Evolutionary conservation across 2,888 invertebrate genomes (phyloP), one percentile per base, ranked within the genome.

Genomic region (Acleris literana): DNA sequence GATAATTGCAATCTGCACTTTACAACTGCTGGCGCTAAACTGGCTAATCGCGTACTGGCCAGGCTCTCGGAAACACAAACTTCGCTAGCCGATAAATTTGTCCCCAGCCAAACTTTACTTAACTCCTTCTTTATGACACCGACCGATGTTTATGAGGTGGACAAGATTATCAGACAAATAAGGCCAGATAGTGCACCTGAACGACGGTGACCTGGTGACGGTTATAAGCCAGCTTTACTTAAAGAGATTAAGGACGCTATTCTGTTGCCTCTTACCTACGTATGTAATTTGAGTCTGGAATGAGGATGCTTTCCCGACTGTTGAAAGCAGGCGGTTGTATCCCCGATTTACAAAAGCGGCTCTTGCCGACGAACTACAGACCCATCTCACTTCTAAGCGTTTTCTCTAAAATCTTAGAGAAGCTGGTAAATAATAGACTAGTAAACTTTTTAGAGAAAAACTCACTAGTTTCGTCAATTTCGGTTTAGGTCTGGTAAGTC

Each of bases 141-240:
- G 6, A 39, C 18, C 6, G 55, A 55, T 9, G 43, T 20, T 20
- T n/a, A 43, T 11, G 55, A 55, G 43, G 55, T 55, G 18, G n/a
- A 11, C 11, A 20, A 33, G 16, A n/a, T 55, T 6, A 55, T 55
- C 17, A 39, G 17, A 11, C 16, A 16, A 2, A 16, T 55, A 18
- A 33, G 43, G n/a, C 13, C 43, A 3, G 33, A 33, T 43, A 55
- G 55, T 20, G 55, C 55, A 7, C 43, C 55, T 43, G 55, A 43
- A 20, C 20, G 11, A n/a, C n/a, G n/a, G n/a, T n/a, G n/a, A n/a
- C n/a, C n/a, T n/a, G n/a, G n/a, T 9, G 55, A 55, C 22, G 55
- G 55, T 51, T 44, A 2, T 44, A 44, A 44, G 44, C 44, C 44
- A 44, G 5, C 16, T 0, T n/a, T 44, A n/a, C 4, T 44, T 4